Base-by-base conservation (phyloP, 2,113 vertebrate genomes). In the Chaetodon trifascialis region DNA sequence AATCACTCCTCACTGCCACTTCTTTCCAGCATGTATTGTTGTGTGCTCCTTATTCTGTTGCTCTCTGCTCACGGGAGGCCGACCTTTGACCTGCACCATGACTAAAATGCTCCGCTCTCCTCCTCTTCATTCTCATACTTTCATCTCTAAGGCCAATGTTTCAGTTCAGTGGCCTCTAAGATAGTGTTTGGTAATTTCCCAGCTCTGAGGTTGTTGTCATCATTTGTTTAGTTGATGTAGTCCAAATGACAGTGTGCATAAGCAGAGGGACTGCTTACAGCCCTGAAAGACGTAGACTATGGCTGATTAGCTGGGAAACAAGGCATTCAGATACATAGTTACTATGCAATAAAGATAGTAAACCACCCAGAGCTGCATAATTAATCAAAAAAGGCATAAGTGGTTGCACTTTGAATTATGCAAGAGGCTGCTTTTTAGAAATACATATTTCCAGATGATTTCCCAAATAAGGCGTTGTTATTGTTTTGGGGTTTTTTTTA, bases 51-150 rank as follows among this genome's bases (percentile, higher is more conserved):
- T 5, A 16, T 54, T 73, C 73, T 80, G 70, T 47, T 58, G 72
- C 67, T 64, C 67, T 34, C 47, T 67, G 46, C 88, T 88, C 90
- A 95, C 80, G 86, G 93, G 90, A 68, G 93, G 90, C 80, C 79
- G 86, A 0, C 92, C 93, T 92, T 94, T 88, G 95, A 95, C 82
- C 93, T 92, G 9, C 88, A 79, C 0, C 17, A 93, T 51, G 91
- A 88, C 74, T 94, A 94, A 85, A 93, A 89, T 16, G 42, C 84
- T 71, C 60, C 21, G 38, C 25, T 54, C 49, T 76, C 42, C 55
- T 76, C 66, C 4, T 64, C 36, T 36, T 42, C 23, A 73, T 49
- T 75, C 56, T 51, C 69, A 36, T 79, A 65, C 63, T 87, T 88
- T 83, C 70, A 70, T 86, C 60, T 52, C 79, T 49, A 4, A 80